These are phyloP conservation scores for Cheilosia urbana DNA, from an alignment of 2,888 invertebrate species.

Conservation along the genomic window DNA sequence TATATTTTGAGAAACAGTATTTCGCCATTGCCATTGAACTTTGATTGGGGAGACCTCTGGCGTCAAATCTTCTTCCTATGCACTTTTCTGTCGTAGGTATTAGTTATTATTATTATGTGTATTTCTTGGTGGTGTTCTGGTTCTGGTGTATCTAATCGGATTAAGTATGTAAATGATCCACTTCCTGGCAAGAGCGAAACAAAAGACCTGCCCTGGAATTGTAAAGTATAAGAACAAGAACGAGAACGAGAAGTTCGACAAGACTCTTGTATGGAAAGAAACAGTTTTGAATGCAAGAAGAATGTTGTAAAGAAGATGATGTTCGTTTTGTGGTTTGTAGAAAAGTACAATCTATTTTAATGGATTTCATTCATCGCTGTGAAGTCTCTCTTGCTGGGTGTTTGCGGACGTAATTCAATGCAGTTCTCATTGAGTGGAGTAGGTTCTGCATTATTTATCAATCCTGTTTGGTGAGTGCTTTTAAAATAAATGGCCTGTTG, in stretches of 20 bases:
- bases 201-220: neutral
- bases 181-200: slow-evolving; percentile 47
- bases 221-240: neutral
- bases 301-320: slow-evolving; percentile 23
- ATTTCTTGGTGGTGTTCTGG: slow-evolving; percentile 1
- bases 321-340: slow-evolving; percentile 27
- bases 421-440: slow-evolving; percentile 11
- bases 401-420: slow-evolving; percentile 12
- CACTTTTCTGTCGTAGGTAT: neutral
- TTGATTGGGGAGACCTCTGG: slow-evolving; percentile 50
- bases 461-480: neutral
- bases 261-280: neutral
- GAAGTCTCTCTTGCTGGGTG: slow-evolving; percentile 42
- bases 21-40: slow-evolving; percentile 71
- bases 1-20: slow-evolving; percentile 19
- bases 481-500: slow-evolving; percentile 5
- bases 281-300: slow-evolving; percentile 21
- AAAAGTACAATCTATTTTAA: slow-evolving; percentile 27
- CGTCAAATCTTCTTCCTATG: neutral
- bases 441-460: slow-evolving; percentile 21
- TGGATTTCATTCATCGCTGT: slow-evolving; percentile 69
- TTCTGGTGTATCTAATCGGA: slow-evolving; percentile 51
- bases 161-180: slow-evolving; percentile 63
- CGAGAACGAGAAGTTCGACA: neutral
- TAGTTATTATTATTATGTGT: neutral